These are phyloP conservation scores for Phaenicophaeus curvirostris DNA, from an alignment of 2,797 vertebrate genomes.

Conservation along the genomic window DNA sequence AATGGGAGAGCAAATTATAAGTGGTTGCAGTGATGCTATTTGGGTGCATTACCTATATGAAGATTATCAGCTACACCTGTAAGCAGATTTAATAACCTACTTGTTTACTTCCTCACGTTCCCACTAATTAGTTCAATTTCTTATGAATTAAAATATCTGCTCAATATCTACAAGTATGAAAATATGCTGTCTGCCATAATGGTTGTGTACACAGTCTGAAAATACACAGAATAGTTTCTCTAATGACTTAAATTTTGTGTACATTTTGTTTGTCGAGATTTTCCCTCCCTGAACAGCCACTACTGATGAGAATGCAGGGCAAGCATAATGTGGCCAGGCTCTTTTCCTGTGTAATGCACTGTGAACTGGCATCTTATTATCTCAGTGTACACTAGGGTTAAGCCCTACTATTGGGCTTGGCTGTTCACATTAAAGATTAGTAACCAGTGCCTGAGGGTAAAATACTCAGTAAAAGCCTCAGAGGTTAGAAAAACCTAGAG, in stretches of 20 bases:
- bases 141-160: constrained; percentile 19
- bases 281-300: not conserved
- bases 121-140: constrained; percentile 11
- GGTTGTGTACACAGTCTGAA: not conserved
- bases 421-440: not conserved
- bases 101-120: constrained; percentile 39
- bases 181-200: not conserved
- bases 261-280: not conserved
- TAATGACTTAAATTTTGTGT: not conserved
- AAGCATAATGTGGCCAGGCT: not conserved
- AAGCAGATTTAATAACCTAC: constrained; percentile 27
- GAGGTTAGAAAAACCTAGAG: not conserved
- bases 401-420: not conserved
- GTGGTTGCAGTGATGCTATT: not conserved
- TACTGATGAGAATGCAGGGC: not conserved
- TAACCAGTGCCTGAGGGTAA: not conserved
- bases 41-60: not conserved
- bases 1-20: not conserved
- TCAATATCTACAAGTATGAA: not conserved
- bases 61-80: constrained; percentile 1
- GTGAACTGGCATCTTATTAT: not conserved
- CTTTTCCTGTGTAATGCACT: not conserved
- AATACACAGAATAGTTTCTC: not conserved
- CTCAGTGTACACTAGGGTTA: not conserved
- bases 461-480: not conserved